Base-by-base conservation (phyloP, 2,888 invertebrate species). In the Dolichomitus sp. region DNA sequence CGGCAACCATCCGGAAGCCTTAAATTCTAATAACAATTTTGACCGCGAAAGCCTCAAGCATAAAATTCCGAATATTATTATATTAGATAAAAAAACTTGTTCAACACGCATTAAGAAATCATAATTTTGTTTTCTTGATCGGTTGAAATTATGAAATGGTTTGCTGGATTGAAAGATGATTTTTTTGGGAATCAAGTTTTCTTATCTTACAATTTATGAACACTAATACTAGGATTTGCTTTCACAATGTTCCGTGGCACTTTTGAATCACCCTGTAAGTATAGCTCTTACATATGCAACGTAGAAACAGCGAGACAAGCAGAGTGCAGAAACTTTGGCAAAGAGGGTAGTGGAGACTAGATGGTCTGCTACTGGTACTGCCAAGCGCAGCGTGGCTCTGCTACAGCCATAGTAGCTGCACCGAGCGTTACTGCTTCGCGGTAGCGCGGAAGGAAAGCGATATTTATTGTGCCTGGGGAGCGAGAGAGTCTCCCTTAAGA, bases 401-500 rank as follows among this genome's bases (percentile, higher is more conserved):
- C 9, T 11, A 45, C 23, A 17, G 42, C 12, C 12, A 17, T n/a
- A 37, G 19, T 9, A 33, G 42, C 42, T 17, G 57, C 48, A 48
- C 40, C 59, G 76, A 14, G 40, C 54, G 17, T 73, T 42, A 42
- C 68, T 52, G 68, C 61, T 11, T 63, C 54, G 65, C 57, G 65
- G 68, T 74, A 68, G 63, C 82, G 65, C 74, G 74, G 82, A 82
- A 80, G 82, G 74, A 82, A 80, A 84, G 77, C 75, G 83, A 83
- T 84, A 84, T 83, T 84, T 84, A 84, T 83, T 84, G 80, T 83
- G 54, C 80, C 66, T 70, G 37, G 40, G 65, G 69, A 82, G 40
- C 80, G 74, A 77, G 77, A 75, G 80, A 70, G 45, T 68, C 80
- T 84, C 82, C 84, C 84, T 80, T 78, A 83, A 84, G 82, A 84